Percentiles rank a stretch among this genome's conserved stretches.
phyloP scores from a whole-genome alignment of 2,113 vertebrate genomes.

The Trichomycterus rosablanca region DNA sequence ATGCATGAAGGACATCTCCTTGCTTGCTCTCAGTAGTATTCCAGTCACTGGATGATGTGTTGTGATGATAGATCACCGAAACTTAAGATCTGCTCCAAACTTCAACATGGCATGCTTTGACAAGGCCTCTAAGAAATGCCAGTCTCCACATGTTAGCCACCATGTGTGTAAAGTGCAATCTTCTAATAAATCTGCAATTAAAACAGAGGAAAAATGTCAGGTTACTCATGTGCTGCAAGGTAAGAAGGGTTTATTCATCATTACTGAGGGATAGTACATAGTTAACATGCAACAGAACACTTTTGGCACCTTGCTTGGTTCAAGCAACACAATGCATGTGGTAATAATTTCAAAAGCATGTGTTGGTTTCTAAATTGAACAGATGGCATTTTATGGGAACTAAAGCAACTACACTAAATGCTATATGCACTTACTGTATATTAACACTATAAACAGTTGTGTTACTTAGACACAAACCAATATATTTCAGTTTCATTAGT shows the following conservation, averaged over 20 bases:
- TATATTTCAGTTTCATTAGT: too few relatives aligned
- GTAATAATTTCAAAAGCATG: too few relatives aligned
- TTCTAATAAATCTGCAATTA: conserved; percentile 15
- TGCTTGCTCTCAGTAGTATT: too few relatives aligned
- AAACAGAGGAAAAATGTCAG: conserved; percentile 17
- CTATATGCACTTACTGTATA: too few relatives aligned
- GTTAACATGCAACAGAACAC: neutral
- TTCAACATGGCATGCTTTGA: conserved; percentile 40
- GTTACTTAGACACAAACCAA: too few relatives aligned
- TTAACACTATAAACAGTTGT: too few relatives aligned
- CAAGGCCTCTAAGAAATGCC: conserved; percentile 32
- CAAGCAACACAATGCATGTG: neutral
- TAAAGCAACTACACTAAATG: too few relatives aligned
- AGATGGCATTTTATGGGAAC: too few relatives aligned
- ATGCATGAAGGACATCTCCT: conserved; percentile 58
- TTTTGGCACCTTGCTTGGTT: neutral
- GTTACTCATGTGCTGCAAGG: conserved; percentile 7
- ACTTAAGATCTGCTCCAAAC: conserved; percentile 23
- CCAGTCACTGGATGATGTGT: too few relatives aligned
- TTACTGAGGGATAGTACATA: neutral
- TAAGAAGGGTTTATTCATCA: neutral
- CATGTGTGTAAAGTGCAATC: conserved; percentile 40
- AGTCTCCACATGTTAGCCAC: conserved; percentile 45
- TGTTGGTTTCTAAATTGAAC: too few relatives aligned
- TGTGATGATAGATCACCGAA: neutral